A percentile compares a stretch with the other conserved stretches of the same genome.
These are phyloP conservation scores for Cephus rjabovi DNA, from an alignment of 2,888 invertebrate species.

Conservation along the genomic window DNA sequence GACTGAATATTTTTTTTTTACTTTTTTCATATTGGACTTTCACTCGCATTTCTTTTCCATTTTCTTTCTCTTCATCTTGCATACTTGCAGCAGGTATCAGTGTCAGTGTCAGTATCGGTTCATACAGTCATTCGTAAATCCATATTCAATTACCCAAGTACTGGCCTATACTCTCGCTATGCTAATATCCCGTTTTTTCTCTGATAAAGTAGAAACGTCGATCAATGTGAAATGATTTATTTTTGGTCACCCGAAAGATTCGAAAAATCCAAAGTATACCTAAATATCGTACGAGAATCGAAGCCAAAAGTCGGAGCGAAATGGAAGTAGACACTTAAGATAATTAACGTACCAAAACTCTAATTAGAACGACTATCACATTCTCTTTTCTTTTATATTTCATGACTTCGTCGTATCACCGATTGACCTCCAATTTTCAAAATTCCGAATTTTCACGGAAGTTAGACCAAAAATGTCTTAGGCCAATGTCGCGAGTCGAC, in stretches of 20 bases:
- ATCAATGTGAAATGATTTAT: neutral
- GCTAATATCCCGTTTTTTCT: neutral
- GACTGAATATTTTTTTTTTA: no score
- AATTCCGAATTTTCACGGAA: constrained; percentile 4
- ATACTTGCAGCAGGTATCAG: no score
- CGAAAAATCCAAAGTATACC: neutral
- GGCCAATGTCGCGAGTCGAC: neutral
- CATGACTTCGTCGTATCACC: neutral
- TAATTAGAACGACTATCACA: neutral
- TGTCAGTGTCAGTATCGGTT: no score
- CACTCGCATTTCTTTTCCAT: no score
- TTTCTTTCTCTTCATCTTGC: neutral
- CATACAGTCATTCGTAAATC: no score
- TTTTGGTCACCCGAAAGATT: neutral
- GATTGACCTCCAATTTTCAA: constrained; percentile 11
- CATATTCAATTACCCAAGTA: no score
- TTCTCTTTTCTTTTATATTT: neutral
- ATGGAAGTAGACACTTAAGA: neutral
- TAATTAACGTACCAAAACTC: neutral
- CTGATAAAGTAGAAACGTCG: neutral
- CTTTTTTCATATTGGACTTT: no score
- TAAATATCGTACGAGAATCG: neutral
- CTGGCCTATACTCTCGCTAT: no score
- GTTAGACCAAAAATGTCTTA: constrained; percentile 19
- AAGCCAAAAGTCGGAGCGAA: neutral